Conservation (phyloP, 2,797 vertebrate genomes). For the Nannoperca obscura region DNA sequence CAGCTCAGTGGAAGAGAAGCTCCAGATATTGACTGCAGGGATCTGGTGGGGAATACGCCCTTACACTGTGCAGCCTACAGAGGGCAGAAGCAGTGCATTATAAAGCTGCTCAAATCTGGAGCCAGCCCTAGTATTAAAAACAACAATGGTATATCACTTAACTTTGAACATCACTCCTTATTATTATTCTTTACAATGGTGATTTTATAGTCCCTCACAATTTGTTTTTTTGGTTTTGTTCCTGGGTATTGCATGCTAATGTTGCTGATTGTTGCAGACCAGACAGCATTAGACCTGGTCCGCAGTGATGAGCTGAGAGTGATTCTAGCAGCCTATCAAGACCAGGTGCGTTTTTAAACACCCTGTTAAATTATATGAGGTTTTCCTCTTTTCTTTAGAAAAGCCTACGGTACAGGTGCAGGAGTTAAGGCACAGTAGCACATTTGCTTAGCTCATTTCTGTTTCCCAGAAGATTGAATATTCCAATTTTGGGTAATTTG, state of each 20-base stretch:
- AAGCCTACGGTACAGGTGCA: not conserved
- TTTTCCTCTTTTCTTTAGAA: not conserved
- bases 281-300: conserved; percentile 89
- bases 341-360: conserved; percentile 75
- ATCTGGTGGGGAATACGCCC: conserved; percentile 92
- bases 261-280: conserved; percentile 80
- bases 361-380: not conserved
- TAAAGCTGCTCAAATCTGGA: conserved; percentile 91
- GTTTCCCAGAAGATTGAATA: not conserved
- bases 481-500: not conserved
- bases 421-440: not conserved
- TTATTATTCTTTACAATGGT: not conserved
- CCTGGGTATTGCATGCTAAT: not conserved
- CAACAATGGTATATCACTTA: conserved; percentile 84
- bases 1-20: conserved; percentile 88
- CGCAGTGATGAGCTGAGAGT: conserved; percentile 88
- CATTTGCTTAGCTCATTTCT: conserved; percentile 2
- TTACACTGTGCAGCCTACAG: conserved; percentile 94
- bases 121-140: conserved; percentile 88
- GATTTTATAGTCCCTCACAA: not conserved
- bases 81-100: conserved; percentile 90
- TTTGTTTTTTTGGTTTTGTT: not conserved
- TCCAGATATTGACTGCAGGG: conserved; percentile 90
- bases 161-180: conserved; percentile 15
- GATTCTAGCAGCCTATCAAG: conserved; percentile 84